Base-by-base conservation (phyloP, 1,140 invertebrate species). In the Alviniconcha marisindica region DNA sequence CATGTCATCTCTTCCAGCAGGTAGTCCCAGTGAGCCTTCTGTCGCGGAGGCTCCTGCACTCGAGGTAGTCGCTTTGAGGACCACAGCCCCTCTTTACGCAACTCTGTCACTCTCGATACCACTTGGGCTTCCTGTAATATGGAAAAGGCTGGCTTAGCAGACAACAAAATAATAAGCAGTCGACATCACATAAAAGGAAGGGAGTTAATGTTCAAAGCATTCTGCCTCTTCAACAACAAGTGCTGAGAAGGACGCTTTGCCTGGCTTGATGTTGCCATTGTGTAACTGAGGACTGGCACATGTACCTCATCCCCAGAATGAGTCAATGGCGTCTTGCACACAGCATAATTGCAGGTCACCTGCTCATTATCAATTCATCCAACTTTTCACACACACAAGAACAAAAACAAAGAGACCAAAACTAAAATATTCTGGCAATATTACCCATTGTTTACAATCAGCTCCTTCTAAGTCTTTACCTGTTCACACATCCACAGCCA, bases 1-100 rank as follows among this genome's bases (percentile, higher is more conserved):
- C 99, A 99, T 36, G 96, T 96, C 97, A 99, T 99, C 94, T 99
- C 99, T 93, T 99, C 99, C 15, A 99, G 93, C 74, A 99, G 94
- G 93, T 98, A 99, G 93, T 99, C 99, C 98, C 98, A 99, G 92
- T 99, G 98, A n/a, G 96, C 96, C 94, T 99, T 99, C 28, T 95
- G 94, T 87, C 97, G 94, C 63, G 96, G 95, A 82, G 97, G 97
- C 94, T 99, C 98, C 89, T 97, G 96, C 36, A 98, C 95, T 94
- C 98, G 98, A 3, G 98, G 98, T 90, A 99, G 94, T 86, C 97
- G 94, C 91, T 96, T 96, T 90, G 98, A 96, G 69, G 97, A 96
- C 98, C 98, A 99, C 87, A 99, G 94, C 40, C 98, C 98, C 90
- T 98, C 96, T 88, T 93, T 94, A 36, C 93, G 85, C 95, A 96